Base-by-base conservation (phyloP, 2,797 vertebrate genomes). In the Rhynchonycteris naso region DNA sequence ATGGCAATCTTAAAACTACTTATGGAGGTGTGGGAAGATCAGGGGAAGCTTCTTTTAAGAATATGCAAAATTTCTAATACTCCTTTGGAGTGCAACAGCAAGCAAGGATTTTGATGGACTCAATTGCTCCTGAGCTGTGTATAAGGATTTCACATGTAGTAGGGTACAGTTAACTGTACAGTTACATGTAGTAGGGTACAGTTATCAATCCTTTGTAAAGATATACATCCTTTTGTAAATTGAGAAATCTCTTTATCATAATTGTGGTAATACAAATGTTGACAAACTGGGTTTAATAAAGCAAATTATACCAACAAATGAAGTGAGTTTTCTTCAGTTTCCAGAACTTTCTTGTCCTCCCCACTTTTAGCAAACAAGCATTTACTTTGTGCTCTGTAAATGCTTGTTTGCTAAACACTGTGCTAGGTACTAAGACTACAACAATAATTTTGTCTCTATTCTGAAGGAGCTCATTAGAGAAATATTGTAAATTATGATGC, bases 281-380 rank as follows among this genome's bases (percentile, higher is more conserved):
- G 78, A 94, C 68, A 88, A 91, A 89, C 26, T 94, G 79, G 14
- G 14, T 76, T 83, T 94, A 91, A 90, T 58, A 96, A 71, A 97
- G 35, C 50, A 92, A 90, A 12, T 79, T n/a, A 24, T 47, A 54
- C 38, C 63, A 84, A 65, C 26, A 63, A 14, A n/a, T 13, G n/a
- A 92, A 79, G 16, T 63, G 56, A 43, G 26, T 54, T 85, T 88
- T 92, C 56, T 96, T 94, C 10, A 74, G 66, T 93, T 75, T 11
- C 63, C 10, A 81, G 69, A 86, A 83, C 26, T 90, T 89, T 86
- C 74, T 43, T 92, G 80, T 12, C 22, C 21, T 86, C 59, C 12
- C 14, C 38, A 68, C 35, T 61, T 61, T 63, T 35, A 88, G 33
- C n/a, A 80, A 87, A 35, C 4, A 81, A 88, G 22, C 47, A 94